A percentile compares a stretch with the other conserved stretches of the same genome.
These are phyloP conservation scores for Clarias fuscus DNA, from an alignment of 2,797 vertebrate species.

Conservation along the genomic window DNA sequence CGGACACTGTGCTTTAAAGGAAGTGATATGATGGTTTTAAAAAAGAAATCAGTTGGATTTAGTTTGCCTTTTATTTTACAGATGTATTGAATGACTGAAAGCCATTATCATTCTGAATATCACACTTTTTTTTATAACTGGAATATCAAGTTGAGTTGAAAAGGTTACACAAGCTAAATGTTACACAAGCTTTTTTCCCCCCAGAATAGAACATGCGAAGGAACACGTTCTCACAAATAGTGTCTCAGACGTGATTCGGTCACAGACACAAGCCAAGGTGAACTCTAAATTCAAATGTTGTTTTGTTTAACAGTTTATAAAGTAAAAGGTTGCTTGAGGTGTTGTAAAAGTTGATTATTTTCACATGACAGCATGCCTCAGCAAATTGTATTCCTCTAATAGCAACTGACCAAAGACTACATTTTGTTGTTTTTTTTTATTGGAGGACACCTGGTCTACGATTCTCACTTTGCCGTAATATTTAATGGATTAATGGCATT, in stretches of 20 bases:
- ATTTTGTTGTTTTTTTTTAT: background rate
- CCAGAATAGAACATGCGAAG: background rate
- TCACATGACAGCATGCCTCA: background rate
- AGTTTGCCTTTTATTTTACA: constrained; percentile 1
- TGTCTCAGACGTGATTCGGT: background rate
- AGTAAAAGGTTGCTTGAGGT: background rate
- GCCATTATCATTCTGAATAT: background rate
- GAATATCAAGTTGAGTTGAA: background rate
- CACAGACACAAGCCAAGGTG: background rate
- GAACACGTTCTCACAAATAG: background rate
- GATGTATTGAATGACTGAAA: background rate
- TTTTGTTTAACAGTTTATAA: background rate
- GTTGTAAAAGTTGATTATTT: background rate
- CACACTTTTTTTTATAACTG: background rate
- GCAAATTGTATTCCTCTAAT: background rate
- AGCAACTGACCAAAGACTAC: too few relatives aligned
- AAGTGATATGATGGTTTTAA: background rate
- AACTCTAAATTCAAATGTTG: background rate
- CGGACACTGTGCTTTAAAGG: background rate
- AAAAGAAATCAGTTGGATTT: background rate
- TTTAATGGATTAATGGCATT: background rate
- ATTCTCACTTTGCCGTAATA: background rate
- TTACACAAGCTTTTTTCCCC: background rate
- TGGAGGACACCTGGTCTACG: background rate
- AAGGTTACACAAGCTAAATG: constrained; percentile 5